Conservation (phyloP, 1,140 invertebrate genomes). For the Harpegnathos saltator region DNA sequence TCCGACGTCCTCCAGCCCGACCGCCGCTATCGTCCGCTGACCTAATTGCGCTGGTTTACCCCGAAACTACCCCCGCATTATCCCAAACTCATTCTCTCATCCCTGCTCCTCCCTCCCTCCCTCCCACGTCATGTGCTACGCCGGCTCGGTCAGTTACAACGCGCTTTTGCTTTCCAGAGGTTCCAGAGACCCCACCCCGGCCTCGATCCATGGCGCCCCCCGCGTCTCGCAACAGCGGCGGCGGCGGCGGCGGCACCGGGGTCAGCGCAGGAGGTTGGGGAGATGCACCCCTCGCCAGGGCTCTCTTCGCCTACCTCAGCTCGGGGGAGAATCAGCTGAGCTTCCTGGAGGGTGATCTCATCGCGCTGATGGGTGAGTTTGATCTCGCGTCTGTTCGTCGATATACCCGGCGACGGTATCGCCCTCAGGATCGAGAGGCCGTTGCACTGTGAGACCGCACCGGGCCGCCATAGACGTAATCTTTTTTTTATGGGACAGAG, state of each 20-base stretch:
- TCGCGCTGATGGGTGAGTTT: conserved; percentile 91
- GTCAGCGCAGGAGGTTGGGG: conserved; percentile 79
- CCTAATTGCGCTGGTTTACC: conserved; percentile 49
- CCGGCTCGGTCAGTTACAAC: conserved; percentile 33
- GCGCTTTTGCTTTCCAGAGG: conserved; percentile 79
- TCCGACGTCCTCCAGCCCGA: background rate
- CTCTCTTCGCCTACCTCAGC: conserved; percentile 95
- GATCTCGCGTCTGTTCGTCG: background rate
- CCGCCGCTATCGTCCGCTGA: conserved; percentile 32
- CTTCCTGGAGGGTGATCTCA: conserved; percentile 96
- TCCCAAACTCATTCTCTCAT: conserved; percentile 31
- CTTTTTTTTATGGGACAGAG: no score
- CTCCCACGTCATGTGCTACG: background rate
- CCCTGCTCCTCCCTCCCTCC: background rate
- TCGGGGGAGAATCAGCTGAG: conserved; percentile 96
- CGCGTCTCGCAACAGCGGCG: conserved; percentile 86
- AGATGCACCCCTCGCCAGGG: conserved; percentile 90
- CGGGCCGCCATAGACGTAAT: no score
- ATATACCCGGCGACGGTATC: background rate
- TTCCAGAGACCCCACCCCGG: conserved; percentile 87
- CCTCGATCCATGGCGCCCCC: conserved; percentile 91
- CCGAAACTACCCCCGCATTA: conserved; percentile 43
- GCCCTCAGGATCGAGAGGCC: background rate
- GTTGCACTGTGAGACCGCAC: background rate
- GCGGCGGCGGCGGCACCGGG: conserved; percentile 78